phyloP scores from a whole-genome alignment of 2,797 vertebrate species.

The Eulemur rubriventer region DNA sequence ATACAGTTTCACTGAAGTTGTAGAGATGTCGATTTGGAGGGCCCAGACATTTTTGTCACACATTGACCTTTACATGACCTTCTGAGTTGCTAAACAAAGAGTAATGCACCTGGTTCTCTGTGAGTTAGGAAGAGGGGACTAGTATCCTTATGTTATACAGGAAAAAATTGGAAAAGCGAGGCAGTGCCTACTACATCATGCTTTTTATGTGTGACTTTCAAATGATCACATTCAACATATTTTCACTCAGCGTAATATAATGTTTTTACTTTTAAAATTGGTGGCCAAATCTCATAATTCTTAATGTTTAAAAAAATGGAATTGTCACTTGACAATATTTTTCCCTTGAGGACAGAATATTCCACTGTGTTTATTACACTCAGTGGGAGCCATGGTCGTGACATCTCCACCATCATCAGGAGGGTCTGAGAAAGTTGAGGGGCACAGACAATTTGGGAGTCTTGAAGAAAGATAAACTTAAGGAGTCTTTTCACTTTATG shows the following conservation, averaged over 20 bases:
- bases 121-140: neutral
- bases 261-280: slow-evolving; percentile 28
- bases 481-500: neutral
- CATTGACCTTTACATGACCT: slow-evolving; percentile 11
- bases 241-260: neutral
- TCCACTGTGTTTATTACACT: neutral
- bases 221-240: neutral
- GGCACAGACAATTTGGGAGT: neutral
- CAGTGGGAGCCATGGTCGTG: neutral
- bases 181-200: neutral
- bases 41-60: neutral
- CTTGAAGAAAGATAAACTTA: neutral
- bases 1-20: neutral
- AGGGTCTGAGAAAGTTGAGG: neutral
- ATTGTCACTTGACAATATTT: neutral
- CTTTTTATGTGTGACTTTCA: neutral
- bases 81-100: neutral
- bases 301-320: neutral
- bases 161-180: neutral
- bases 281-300: neutral
- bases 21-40: neutral
- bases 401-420: neutral
- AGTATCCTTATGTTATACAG: neutral
- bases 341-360: neutral
- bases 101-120: neutral